Base-by-base conservation (phyloP, 2,113 vertebrate species). In the Osmerus eperlanus region DNA sequence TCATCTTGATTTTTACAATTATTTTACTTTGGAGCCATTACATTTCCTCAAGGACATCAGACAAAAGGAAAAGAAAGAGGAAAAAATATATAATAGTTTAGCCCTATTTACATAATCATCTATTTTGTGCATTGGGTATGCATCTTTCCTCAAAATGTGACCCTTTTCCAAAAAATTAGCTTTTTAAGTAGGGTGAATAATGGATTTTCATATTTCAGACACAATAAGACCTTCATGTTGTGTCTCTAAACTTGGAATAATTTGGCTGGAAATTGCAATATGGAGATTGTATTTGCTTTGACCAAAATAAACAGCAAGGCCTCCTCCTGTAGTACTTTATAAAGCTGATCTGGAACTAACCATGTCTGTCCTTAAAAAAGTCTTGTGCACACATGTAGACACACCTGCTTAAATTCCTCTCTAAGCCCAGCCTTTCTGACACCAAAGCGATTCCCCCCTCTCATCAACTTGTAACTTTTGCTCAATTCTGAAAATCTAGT, bases 401-500 rank as follows among this genome's bases (percentile, higher is more conserved):
- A 28, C n/a, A 0, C 8, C 13, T 21, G 19, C 80, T 59, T 59
- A 1, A 52, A 16, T 62, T 62, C n/a, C 28, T 62, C 28, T 16
- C 25, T 8, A 62, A 62, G 60, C 25, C 14, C 41, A 47, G 41
- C 41, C 41, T 47, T 47, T 47, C 41, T 47, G 41, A 47, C 41
- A 47, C 41, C 41, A 47, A 47, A 47, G 41, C 7, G 8, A 47
- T 12, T 47, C 41, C 41, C 55, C 41, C 68, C 21, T 7, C 36
- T 64, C 53, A 4, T 21, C 59, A 62, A 7, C 65, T 67, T 73
- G 71, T 67, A 68, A 68, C 78, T 83, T 65, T 70, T n/a, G 66
- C 67, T 74, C 36, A 85, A 82, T 85, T 74, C 71, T 72, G 0
- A 65, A 77, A 80, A 85, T 62, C 3, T 15, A 62, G 73, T 79